phyloP scores from a whole-genome alignment of 1,140 invertebrate genomes.

The Hyposmocoma kahamanoa region DNA sequence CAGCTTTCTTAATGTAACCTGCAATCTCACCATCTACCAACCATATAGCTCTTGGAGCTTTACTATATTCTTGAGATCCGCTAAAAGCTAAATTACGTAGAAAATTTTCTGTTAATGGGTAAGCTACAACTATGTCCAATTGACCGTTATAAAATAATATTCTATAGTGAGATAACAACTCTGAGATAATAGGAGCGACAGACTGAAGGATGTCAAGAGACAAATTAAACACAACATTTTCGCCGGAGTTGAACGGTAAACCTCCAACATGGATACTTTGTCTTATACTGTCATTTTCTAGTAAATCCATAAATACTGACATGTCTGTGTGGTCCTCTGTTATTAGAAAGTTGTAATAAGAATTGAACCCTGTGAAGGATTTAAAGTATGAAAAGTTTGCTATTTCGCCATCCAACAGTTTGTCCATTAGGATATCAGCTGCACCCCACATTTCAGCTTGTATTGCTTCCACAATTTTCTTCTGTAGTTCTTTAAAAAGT shows the following conservation, averaged over 20 bases:
- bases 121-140: slow-evolving; percentile 87
- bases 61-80: slow-evolving; percentile 77
- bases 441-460: slow-evolving; percentile 75
- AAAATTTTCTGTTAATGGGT: slow-evolving; percentile 84
- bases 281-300: slow-evolving; percentile 77
- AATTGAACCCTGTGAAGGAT: slow-evolving; percentile 83
- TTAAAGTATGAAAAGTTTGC: slow-evolving; percentile 79
- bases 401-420: slow-evolving; percentile 77
- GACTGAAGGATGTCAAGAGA: slow-evolving; percentile 47
- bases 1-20: slow-evolving; percentile 81
- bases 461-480: slow-evolving; percentile 75
- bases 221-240: slow-evolving; percentile 37
- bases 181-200: slow-evolving; percentile 33
- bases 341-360: slow-evolving; percentile 87
- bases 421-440: slow-evolving; percentile 80
- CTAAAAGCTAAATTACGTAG: slow-evolving; percentile 79
- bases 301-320: slow-evolving; percentile 60
- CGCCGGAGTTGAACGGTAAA: slow-evolving; percentile 76
- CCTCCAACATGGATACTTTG: slow-evolving; percentile 88
- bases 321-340: slow-evolving; percentile 53
- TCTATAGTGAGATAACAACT: slow-evolving; percentile 73
- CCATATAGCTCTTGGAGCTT: slow-evolving; percentile 78
- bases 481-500: slow-evolving; percentile 76
- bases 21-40: slow-evolving; percentile 79
- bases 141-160: slow-evolving; percentile 87